These are phyloP conservation scores for Sus cebifrons DNA, from an alignment of 2,797 vertebrate genomes.

Conservation along the genomic window DNA sequence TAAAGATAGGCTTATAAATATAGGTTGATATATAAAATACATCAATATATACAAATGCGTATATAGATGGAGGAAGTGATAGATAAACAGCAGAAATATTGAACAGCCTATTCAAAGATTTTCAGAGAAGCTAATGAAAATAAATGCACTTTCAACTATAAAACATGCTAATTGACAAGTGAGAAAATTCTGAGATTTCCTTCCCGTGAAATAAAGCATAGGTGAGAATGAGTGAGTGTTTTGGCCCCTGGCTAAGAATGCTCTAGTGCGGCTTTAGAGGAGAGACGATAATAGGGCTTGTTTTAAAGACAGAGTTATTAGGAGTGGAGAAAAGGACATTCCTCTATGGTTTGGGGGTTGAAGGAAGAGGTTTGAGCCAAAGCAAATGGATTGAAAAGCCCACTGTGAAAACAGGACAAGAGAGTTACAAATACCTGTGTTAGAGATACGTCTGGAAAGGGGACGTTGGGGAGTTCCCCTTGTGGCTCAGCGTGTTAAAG, in stretches of 20 bases:
- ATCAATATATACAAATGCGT: neutral
- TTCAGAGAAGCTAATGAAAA: neutral
- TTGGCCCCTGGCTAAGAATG: neutral
- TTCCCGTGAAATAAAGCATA: neutral
- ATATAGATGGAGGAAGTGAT: neutral
- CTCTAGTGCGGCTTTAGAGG: neutral
- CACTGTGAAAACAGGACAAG: neutral
- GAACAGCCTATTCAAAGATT: neutral
- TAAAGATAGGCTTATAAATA: neutral
- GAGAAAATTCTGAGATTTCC: neutral
- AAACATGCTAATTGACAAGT: neutral
- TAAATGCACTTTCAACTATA: neutral
- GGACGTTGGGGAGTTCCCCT: no score
- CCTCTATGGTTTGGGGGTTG: neutral
- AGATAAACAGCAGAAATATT: neutral
- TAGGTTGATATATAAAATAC: neutral
- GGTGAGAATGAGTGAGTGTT: neutral
- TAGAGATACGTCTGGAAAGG: neutral
- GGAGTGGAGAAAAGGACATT: neutral
- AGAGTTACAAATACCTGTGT: neutral
- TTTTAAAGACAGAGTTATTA: neutral
- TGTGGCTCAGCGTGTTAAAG: no score
- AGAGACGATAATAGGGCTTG: neutral
- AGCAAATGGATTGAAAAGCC: neutral
- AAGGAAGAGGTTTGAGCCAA: neutral